Evolutionary conservation across 2,797 vertebrate species (phyloP), one percentile per base, ranked within the genome.

Genomic region (Sylvilagus floridanus): DNA sequence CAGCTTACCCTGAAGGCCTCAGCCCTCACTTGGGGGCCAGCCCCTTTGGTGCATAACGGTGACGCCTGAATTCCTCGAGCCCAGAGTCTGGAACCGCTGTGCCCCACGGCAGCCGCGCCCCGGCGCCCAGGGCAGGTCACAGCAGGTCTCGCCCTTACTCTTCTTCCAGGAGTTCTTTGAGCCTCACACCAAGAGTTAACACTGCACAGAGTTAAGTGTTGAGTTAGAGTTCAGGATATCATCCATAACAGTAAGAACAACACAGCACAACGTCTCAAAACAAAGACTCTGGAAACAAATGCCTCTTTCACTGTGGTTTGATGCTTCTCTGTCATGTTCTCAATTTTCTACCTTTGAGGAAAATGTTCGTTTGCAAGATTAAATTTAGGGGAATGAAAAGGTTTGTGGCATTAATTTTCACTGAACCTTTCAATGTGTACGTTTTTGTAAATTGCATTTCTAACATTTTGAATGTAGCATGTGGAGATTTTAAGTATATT

Each of bases 1-100:
- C 14, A 32, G 50, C n/a, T 96, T 78, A 78, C 94, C 89, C 85
- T 90, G 63, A 91, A 95, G 89, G 87, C 66, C 24, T 50, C 30
- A 63, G 0, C 0, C 9, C 63, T 75, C 54, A 21, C 79, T 54
- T n/a, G 17, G 81, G 88, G 4, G 24, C 57, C 57, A 66, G 21
- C 22, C 69, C 93, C 47, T 28, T 14, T 37, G 94, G 93, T 83
- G 81, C 71, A 75, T 35, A 14, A 89, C 88, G 37, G 57, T 92
- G 81, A 63, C 21, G 84, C 52, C 73, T 90, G 75, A 93, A 85
- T 96, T 93, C 91, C 91, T 90, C 35, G 35, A 89, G 32, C 87
- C 94, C 66, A 82, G 52, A 88, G 50, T 42, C 89, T 78, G 83
- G 89, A 87, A 92, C 35, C 78, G 69, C 83, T 83, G 13, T 50